These are phyloP conservation scores for Apeltes quadracus DNA, from an alignment of 2,113 vertebrate genomes.

Conservation along the genomic window DNA sequence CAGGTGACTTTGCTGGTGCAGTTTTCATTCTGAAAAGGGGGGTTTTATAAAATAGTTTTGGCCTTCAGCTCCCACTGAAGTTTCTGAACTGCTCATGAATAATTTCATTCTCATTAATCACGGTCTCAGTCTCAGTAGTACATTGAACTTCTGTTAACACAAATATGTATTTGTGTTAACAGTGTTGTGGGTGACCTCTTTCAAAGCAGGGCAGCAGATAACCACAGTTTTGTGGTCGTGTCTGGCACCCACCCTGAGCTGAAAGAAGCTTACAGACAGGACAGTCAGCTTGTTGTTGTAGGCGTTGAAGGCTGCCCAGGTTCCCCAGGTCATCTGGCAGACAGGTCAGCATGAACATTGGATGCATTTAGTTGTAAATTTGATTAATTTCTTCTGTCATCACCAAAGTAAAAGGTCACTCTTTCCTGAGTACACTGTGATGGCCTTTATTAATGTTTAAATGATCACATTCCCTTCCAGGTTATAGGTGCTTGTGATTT, in stretches of 20 bases:
- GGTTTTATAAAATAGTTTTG: background rate
- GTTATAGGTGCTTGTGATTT: no score
- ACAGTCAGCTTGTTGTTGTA: conserved; percentile 92
- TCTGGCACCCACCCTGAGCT: conserved; percentile 88
- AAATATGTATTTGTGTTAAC: no score
- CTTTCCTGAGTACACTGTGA: no score
- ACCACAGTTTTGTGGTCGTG: no score
- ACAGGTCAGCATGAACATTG: conserved; percentile 84
- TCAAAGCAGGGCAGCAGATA: no score
- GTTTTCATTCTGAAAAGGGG: background rate
- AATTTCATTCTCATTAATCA: background rate
- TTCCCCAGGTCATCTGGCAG: conserved; percentile 91
- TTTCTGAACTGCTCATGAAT: background rate
- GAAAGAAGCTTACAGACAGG: conserved; percentile 93
- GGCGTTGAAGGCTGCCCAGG: conserved; percentile 89
- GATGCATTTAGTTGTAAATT: no score
- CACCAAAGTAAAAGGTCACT: no score
- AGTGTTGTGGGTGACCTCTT: no score
- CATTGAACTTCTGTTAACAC: no score
- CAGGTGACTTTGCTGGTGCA: background rate
- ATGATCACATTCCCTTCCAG: no score
- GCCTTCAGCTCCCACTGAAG: background rate
- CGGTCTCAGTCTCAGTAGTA: background rate
- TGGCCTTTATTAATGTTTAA: no score
- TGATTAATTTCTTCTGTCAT: no score